Percentiles rank a stretch among this genome's conserved stretches.
These are phyloP conservation scores for Apistogramma diplotaenia DNA, from an alignment of 2,113 vertebrate genomes.

Conservation along the genomic window DNA sequence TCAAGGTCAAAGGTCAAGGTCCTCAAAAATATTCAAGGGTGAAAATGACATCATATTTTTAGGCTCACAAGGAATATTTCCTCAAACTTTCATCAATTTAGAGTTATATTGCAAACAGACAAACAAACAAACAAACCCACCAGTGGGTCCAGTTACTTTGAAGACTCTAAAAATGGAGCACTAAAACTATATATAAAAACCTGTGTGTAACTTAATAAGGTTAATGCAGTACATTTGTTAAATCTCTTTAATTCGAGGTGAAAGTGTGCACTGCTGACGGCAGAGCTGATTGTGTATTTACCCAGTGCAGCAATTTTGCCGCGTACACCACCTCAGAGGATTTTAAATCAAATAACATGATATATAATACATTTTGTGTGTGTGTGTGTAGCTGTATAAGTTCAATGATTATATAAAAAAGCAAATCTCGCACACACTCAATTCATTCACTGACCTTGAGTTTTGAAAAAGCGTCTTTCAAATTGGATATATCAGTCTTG, in stretches of 20 bases:
- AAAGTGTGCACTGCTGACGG: not conserved
- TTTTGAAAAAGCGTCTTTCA: not conserved
- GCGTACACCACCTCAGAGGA: too few relatives aligned
- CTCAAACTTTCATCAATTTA: too few relatives aligned
- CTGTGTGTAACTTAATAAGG: not conserved
- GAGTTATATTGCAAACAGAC: too few relatives aligned
- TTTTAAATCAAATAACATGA: too few relatives aligned
- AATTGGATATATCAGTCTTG: not conserved
- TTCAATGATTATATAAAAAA: not conserved
- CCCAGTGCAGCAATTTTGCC: too few relatives aligned
- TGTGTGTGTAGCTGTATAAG: not conserved
- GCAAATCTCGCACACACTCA: not conserved
- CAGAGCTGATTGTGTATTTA: not conserved
- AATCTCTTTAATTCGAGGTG: not conserved
- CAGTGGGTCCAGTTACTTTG: not conserved
- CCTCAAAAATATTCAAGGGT: too few relatives aligned
- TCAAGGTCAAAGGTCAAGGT: too few relatives aligned
- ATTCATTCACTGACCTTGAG: not conserved
- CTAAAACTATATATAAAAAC: too few relatives aligned
- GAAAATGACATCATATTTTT: too few relatives aligned
- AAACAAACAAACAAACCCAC: too few relatives aligned
- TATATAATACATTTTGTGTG: too few relatives aligned
- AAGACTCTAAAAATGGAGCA: not conserved
- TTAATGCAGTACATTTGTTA: not conserved
- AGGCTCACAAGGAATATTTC: too few relatives aligned